phyloP scores from a whole-genome alignment of 2,797 vertebrate species.

The Mormyrus proboscirostris region DNA sequence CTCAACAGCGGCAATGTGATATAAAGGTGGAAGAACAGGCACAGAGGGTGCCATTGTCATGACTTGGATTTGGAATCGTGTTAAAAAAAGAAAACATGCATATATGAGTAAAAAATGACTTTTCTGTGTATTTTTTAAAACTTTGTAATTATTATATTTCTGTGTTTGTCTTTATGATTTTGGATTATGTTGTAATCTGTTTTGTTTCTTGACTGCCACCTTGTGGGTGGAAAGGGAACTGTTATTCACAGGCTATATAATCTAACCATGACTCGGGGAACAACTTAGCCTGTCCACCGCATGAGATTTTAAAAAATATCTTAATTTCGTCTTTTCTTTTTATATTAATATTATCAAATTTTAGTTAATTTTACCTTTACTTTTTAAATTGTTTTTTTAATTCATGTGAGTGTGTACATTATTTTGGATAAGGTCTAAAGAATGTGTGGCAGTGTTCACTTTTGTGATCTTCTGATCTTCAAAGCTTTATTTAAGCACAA shows the following conservation, averaged over 20 bases:
- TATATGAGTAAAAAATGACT: background rate
- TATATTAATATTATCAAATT: background rate
- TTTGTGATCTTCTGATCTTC: background rate
- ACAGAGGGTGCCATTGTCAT: background rate
- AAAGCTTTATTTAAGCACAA: background rate
- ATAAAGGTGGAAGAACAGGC: background rate
- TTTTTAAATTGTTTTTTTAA: background rate
- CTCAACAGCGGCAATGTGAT: background rate
- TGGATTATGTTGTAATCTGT: background rate
- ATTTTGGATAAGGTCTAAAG: background rate
- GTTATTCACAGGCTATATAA: background rate
- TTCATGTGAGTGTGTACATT: background rate
- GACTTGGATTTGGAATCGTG: background rate
- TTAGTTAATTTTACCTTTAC: background rate
- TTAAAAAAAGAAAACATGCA: background rate
- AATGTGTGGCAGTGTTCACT: background rate
- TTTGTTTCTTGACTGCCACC: background rate
- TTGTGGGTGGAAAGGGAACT: background rate
- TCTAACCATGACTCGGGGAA: conserved; percentile 1
- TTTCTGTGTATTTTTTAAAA: background rate
- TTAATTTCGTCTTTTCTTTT: background rate
- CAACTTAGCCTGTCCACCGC: background rate
- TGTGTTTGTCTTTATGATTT: background rate
- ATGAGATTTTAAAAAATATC: background rate
- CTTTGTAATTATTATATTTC: conserved; percentile 10